Evolutionary conservation across 2,888 invertebrate species (phyloP), one percentile per base, ranked within the genome.

Genomic region (Cerceris rybyensis): DNA sequence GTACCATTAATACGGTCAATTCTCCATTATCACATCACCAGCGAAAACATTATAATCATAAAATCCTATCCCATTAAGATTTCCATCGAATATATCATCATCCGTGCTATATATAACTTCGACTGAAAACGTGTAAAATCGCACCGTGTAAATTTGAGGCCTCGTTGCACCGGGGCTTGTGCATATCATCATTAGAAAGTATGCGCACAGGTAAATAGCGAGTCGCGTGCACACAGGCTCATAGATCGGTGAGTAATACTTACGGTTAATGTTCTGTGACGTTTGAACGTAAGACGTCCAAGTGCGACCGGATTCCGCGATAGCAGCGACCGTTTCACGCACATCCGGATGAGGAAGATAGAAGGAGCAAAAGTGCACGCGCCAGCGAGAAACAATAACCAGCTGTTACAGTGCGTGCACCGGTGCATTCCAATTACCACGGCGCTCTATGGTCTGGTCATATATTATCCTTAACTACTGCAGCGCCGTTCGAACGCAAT

Each of bases 251-350:
- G 67, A 78, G 74, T 67, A 65, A 78, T 54, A 58, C 70, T 69
- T 74, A 76, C 70, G 78, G 78, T 83, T 84, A 83, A 85, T 71
- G 66, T 77, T 80, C 73, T 80, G 77, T 70, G 73, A 75, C 75
- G 65, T 70, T 66, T 59, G 69, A 78, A 65, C 59, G 75, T 59
- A 75, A 81, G 63, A 64, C 73, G 50, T 77, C 80, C 66, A 75
- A 74, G 70, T 60, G 77, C 75, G 77, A 84, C 69, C 71, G 78
- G 81, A 83, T 81, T 81, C 81, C 81, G 60, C 73, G 72, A 57
- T 78, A 66, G 39, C 76, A 70, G 42, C 75, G 70, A 75, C 77
- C 79, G 81, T 82, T 83, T 80, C 77, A 66, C 71, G 74, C 74
- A 60, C 66, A 78, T 80, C 74, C 64, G 81, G 58, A 83, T 55